Evolutionary conservation across 2,888 invertebrate species (phyloP).

Genomic region (Byasa hedistus): DNA sequence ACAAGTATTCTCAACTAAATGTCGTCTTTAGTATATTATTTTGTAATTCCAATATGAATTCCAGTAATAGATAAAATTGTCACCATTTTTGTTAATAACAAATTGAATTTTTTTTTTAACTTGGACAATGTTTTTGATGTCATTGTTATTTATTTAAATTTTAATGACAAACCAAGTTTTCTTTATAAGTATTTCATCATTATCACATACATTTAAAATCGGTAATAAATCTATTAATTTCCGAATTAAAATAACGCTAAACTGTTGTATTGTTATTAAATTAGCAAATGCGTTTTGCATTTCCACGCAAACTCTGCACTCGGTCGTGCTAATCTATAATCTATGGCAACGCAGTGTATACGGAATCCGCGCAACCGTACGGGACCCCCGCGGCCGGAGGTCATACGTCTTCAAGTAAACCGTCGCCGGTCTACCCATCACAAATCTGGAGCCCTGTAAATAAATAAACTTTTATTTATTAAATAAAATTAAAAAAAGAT

Average conservation of each 20-base stretch:
- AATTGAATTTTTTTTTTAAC: too few relatives aligned
- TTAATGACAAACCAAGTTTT: too few relatives aligned
- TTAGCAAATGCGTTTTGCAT: neutral
- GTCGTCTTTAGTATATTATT: too few relatives aligned
- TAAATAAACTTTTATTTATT: neutral
- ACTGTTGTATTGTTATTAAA: too few relatives aligned
- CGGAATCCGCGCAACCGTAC: conserved; percentile 32
- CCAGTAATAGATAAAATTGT: too few relatives aligned
- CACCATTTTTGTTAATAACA: too few relatives aligned
- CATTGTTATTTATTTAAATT: neutral
- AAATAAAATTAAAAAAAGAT: too few relatives aligned
- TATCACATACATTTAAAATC: too few relatives aligned
- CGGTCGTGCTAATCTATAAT: conserved; percentile 38
- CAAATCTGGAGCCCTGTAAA: conserved; percentile 1
- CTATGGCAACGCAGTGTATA: conserved; percentile 66
- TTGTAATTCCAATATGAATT: too few relatives aligned
- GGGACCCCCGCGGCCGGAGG: conserved; percentile 45
- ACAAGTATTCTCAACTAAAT: neutral
- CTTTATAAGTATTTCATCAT: too few relatives aligned
- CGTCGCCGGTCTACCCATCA: neutral
- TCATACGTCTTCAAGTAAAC: conserved; percentile 46
- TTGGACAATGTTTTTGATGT: neutral
- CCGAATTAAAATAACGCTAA: too few relatives aligned
- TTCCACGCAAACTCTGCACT: conserved; percentile 32
- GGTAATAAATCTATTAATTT: too few relatives aligned